Percentiles rank a stretch among this genome's conserved stretches.
phyloP scores from a whole-genome alignment of 1,140 invertebrate species.

The Aphaenogaster ashmeadi region DNA sequence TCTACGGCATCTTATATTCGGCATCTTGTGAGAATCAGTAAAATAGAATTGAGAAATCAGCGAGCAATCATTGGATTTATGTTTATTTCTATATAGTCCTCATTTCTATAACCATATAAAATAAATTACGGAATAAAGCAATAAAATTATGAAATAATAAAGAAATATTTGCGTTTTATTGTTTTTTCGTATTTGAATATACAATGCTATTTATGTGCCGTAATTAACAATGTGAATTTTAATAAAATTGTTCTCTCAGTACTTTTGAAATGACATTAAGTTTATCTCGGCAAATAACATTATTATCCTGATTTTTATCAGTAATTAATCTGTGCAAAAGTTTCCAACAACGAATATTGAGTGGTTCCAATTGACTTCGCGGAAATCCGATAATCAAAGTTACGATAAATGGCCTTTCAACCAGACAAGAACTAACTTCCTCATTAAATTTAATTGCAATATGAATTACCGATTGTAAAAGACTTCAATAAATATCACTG shows the following conservation, averaged over 20 bases:
- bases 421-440: constrained; percentile 40
- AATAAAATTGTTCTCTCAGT: not conserved
- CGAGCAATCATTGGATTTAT: constrained; percentile 10
- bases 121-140: not conserved
- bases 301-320: constrained; percentile 39
- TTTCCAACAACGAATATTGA: constrained; percentile 42
- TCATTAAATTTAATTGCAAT: constrained; percentile 36
- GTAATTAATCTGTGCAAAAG: constrained; percentile 44
- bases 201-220: not conserved
- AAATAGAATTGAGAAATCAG: not conserved
- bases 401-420: constrained; percentile 56
- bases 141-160: constrained; percentile 4
- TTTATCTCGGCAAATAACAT: constrained; percentile 11
- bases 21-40: constrained; percentile 17
- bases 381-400: constrained; percentile 55
- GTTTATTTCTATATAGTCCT: not conserved
- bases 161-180: not conserved
- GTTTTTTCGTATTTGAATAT: not conserved
- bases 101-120: not conserved
- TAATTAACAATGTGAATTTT: not conserved
- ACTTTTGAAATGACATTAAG: constrained; percentile 1
- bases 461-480: constrained; percentile 39
- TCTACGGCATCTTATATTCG: not conserved
- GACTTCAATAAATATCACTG: constrained; percentile 3
- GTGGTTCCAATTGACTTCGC: constrained; percentile 44